Base-by-base conservation (phyloP, 2,113 vertebrate genomes). In the Burhinus oedicnemus region DNA sequence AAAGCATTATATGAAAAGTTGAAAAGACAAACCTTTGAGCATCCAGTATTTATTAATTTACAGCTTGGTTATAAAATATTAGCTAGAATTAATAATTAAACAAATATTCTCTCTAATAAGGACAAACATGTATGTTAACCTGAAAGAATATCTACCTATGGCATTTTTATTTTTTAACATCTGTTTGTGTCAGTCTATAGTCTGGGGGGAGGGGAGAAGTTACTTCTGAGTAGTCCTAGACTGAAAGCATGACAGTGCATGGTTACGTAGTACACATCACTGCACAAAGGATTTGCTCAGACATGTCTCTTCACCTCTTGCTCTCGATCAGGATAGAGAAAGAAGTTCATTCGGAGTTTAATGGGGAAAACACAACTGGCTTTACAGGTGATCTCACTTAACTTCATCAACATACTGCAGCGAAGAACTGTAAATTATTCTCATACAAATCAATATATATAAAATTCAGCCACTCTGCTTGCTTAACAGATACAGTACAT, bases 191-290 rank as follows among this genome's bases (percentile, higher is more conserved):
- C 52, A 54, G n/a, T 36, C 12, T 38, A 13, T 49, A 20, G 16
- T 76, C 20, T 27, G 38, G 8, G 38, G 7, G 8, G 3, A 11
- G 26, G 32, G 23, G 5, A 32, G 29, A 4, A 36, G 18, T 27
- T 72, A 40, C 16, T 49, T 81, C 29, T 80, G 6, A 74, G 44
- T 2, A 74, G 12, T 21, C 14, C 21, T 29, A 81, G 29, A 62
- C 5, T 0, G 4, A 85, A 90, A 77, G 36, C 4, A 9, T 10
- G 12, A 79, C 36, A 74, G 52, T 2, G 2, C 18, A 8, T 3
- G 5, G 45, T 18, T 47, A 32, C 2, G 1, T 55, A 76, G 29
- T 22, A 38, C 12, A 25, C 10, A 30, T 30, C 42, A 58, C 8
- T 51, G 17, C 3, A 34, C 8, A 42, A 52, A 65, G 26, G 44